These are phyloP conservation scores for Ranitomeya variabilis DNA, from an alignment of 2,113 vertebrate species.

Conservation along the genomic window DNA sequence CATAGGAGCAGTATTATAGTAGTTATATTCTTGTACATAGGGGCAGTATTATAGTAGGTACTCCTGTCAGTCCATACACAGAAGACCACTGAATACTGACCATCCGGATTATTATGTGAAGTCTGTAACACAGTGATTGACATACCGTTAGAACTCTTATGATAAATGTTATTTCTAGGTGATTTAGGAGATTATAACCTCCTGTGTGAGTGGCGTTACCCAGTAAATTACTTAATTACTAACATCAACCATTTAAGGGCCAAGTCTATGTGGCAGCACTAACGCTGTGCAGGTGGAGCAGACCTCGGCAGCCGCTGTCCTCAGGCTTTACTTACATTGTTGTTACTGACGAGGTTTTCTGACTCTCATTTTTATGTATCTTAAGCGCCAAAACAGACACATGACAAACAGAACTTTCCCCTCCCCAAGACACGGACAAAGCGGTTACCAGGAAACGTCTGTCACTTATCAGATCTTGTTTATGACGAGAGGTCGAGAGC, in stretches of 20 bases:
- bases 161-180: too few species aligned
- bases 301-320: background rate
- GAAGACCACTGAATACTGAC: too few species aligned
- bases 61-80: background rate
- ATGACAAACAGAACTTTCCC: background rate
- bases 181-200: too few species aligned
- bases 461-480: slow-evolving; percentile 17
- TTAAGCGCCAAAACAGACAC: background rate
- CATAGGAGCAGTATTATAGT: too few species aligned
- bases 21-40: background rate
- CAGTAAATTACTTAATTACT: too few species aligned
- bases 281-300: background rate
- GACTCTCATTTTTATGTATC: background rate
- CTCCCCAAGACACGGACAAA: background rate
- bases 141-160: too few species aligned
- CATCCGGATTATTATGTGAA: too few species aligned
- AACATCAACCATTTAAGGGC: too few species aligned
- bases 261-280: too few species aligned
- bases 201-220: too few species aligned
- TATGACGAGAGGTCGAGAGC: background rate
- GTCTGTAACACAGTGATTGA: too few species aligned
- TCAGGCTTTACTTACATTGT: background rate
- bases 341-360: background rate
- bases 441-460: background rate
- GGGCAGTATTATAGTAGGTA: background rate